Evolutionary conservation across 64 coral and sea anemone genomes (phyloP), one percentile per base, ranked within the genome.

Genomic region (Stichodactyla mertensii): DNA sequence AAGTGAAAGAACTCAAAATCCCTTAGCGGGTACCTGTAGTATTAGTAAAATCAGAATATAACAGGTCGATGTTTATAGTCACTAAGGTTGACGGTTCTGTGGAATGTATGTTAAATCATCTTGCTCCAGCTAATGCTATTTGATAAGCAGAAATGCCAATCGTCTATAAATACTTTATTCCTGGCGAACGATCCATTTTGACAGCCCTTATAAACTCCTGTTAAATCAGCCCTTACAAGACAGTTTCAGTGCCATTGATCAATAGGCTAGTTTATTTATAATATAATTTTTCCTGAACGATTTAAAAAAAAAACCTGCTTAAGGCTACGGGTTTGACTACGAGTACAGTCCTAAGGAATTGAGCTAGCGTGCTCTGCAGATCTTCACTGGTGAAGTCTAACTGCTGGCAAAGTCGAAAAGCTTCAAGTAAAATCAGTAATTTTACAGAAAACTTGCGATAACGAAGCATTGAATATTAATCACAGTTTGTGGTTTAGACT

Each of bases 11-110:
- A 53, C 10, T 22, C 26, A 19, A 55, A 81, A 55, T 81, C 26
- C 52, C 52, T 19, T 23, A 19, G 51, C 67, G 16, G 67, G 89
- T 90, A 86, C 83, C 79, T 77, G 55, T 62, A 77, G 26, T 6
- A 45, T 45, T 2, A 89, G 78, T 81, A 16, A 81, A 55, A 81
- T 79, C 77, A 79, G 77, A 55, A 18, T 19, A 53, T 90, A 31
- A 86, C 83, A 85, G 36, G 71, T 86, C 52, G 58, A 66, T 86
- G 78, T 90, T 74, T 74, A 74, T 74, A 23, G 22, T 74, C 69
- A 74, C 24, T 27, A 74, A 36, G 27, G 27, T 66, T 13, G 7
- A 27, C 23, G 24, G 69, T 74, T 26, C 23, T 74, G 24, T 9
- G 69, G 69, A 74, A 74, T 74, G 69, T 74, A 31, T 58, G 9